A percentile compares a stretch with the other conserved stretches of the same genome.
Conservation (phyloP, 2,888 invertebrate genomes). For the Leptopterna dolabrata region DNA sequence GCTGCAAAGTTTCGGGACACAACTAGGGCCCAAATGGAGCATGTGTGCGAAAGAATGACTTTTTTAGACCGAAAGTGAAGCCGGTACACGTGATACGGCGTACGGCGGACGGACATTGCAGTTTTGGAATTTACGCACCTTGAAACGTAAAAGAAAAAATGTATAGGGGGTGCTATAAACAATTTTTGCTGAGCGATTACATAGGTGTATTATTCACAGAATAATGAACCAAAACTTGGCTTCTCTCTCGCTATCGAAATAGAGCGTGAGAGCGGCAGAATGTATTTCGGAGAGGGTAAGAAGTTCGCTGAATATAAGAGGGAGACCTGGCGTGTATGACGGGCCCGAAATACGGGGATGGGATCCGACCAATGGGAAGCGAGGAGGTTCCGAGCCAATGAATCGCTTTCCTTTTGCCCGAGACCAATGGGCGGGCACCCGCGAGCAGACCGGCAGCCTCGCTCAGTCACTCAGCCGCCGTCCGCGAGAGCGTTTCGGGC, state of each 20-base stretch:
- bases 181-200: no score
- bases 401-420: slow-evolving; percentile 24
- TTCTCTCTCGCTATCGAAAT: slow-evolving; percentile 2
- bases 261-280: slow-evolving; percentile 30
- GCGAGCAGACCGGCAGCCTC: not conserved
- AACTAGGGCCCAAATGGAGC: no score
- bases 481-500: slow-evolving; percentile 38
- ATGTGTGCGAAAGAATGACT: no score
- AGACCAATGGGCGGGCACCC: slow-evolving; percentile 47
- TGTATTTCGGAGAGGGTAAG: slow-evolving; percentile 20
- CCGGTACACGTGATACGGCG: no score
- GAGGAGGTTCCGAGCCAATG: slow-evolving; percentile 1
- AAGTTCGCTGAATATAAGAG: slow-evolving; percentile 8
- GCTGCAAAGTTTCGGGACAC: no score
- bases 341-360: not conserved
- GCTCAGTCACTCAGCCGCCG: slow-evolving; percentile 45
- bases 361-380: not conserved
- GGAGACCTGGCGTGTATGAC: not conserved
- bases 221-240: no score
- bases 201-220: no score
- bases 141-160: no score
- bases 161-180: no score
- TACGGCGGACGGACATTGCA: no score
- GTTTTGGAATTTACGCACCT: no score
- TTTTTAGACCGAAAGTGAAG: no score